Evolutionary conservation across 2,797 vertebrate species (phyloP).

Genomic region (Gorsachius magnificus): DNA sequence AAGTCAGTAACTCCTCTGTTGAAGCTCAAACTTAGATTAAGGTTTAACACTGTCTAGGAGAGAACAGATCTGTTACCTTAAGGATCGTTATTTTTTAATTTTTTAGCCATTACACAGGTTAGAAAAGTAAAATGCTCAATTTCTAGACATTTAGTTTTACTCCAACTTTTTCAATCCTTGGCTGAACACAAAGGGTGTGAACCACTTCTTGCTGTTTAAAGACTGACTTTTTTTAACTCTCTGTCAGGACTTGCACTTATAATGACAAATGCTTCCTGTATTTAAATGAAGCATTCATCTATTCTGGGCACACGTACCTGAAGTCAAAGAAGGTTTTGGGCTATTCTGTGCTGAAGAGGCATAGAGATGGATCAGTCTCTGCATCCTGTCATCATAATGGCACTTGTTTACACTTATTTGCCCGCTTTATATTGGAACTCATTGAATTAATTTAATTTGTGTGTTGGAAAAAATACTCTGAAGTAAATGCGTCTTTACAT

Average conservation of each 20-base stretch:
- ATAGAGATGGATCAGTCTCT: background rate
- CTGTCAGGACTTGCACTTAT: constrained; percentile 1
- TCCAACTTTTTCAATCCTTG: background rate
- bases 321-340: background rate
- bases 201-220: background rate
- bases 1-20: background rate
- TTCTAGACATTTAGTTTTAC: background rate
- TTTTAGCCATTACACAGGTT: background rate
- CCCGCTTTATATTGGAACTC: background rate
- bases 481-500: background rate
- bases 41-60: background rate
- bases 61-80: background rate
- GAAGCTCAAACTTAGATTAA: background rate
- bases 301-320: constrained; percentile 8
- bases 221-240: background rate
- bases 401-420: background rate
- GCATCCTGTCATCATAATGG: background rate
- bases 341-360: background rate
- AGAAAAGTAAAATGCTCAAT: background rate
- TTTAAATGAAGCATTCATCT: constrained; percentile 50
- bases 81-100: background rate
- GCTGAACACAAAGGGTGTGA: background rate
- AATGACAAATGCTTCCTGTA: constrained; percentile 43
- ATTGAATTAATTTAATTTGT: background rate
- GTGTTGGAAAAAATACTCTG: background rate